Percentiles rank a stretch among this genome's conserved stretches.
These are phyloP conservation scores for Hydrozoanthus gracilis DNA, from an alignment of 92 coral and sea anemone species.

Conservation along the genomic window DNA sequence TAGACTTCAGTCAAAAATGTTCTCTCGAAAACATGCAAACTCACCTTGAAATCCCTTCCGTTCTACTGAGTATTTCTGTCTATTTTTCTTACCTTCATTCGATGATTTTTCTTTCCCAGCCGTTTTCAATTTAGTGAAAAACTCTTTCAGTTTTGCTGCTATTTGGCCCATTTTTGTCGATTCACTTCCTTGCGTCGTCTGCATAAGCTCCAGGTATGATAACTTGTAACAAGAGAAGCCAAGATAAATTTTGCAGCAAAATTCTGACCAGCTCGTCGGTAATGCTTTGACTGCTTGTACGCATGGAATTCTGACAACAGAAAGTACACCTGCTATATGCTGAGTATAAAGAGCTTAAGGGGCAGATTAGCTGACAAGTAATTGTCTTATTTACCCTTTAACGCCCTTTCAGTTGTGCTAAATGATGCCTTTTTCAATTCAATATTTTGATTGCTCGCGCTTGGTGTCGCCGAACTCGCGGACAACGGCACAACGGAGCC, in stretches of 20 bases:
- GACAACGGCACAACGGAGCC: too few relatives aligned
- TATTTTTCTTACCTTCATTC: slow-evolving; percentile 6
- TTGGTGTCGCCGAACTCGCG: too few relatives aligned
- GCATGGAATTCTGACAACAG: slow-evolving; percentile 9
- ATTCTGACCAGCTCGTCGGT: too few relatives aligned
- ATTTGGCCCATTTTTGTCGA: slow-evolving; percentile 22
- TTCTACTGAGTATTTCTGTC: background rate
- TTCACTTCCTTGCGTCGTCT: background rate
- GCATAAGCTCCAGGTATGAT: background rate
- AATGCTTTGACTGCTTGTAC: background rate
- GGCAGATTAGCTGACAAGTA: too few relatives aligned
- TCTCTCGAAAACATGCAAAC: too few relatives aligned
- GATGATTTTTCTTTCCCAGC: background rate
- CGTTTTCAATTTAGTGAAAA: background rate
- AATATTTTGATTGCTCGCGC: too few relatives aligned
- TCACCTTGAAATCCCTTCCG: background rate
- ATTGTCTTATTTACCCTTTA: too few relatives aligned
- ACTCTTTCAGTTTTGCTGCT: slow-evolving; percentile 1
- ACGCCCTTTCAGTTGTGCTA: too few relatives aligned
- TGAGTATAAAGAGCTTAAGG: too few relatives aligned
- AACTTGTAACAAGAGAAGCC: background rate
- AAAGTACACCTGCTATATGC: background rate
- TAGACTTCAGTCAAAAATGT: background rate
- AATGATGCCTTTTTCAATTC: too few relatives aligned
- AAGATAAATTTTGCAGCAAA: background rate